Conservation (phyloP, 2,797 vertebrate species). For the Anniella stebbinsi region DNA sequence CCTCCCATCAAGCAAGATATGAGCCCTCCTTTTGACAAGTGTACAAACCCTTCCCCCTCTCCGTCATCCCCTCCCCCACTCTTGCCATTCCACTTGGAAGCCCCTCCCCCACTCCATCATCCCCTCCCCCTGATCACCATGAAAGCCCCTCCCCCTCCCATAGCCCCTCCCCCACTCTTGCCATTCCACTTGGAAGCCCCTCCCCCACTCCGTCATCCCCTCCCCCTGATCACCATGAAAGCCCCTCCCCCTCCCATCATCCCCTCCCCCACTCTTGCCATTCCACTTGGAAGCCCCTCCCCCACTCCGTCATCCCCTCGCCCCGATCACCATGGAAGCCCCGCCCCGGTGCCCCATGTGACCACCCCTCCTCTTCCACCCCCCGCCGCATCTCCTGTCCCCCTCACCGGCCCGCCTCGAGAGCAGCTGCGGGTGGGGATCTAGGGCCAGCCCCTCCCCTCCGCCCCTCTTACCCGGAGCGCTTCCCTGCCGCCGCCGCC, state of each 20-base stretch:
- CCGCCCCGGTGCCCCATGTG: no score
- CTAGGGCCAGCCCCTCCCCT: not conserved
- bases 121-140: not conserved
- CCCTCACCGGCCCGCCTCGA: not conserved
- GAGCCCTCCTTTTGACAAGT: no score
- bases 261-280: not conserved
- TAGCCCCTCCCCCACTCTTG: not conserved
- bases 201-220: not conserved
- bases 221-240: not conserved
- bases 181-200: not conserved
- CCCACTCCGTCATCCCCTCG: not conserved
- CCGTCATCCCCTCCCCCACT: no score
- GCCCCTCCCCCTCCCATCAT: not conserved
- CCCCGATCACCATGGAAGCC: not conserved
- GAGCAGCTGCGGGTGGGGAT: not conserved
- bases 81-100: no score
- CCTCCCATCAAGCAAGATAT: no score
- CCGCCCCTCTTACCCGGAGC: not conserved
- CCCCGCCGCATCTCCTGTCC: no score
- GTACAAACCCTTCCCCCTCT: no score
- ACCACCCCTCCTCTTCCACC: not conserved
- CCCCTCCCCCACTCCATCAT: rapidly evolving
- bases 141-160: not conserved
- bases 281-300: no score
- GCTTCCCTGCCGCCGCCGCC: not conserved